A percentile compares a stretch with the other conserved stretches of the same genome.
Conservation (phyloP, 2,888 invertebrate genomes). For the Cataglyphis altisquamis region DNA sequence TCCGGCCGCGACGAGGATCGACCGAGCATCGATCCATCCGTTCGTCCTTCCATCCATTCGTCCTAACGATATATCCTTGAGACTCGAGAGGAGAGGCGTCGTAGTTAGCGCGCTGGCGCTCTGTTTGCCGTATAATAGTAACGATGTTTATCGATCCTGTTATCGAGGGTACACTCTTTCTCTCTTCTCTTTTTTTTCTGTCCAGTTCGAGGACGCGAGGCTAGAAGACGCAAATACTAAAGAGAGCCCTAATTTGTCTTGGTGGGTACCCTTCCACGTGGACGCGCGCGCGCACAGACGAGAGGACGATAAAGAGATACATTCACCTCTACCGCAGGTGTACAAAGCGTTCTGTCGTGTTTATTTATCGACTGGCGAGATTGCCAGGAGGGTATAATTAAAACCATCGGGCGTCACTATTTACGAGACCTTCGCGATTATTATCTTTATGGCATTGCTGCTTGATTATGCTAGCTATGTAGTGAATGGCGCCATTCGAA, state of each 20-base stretch:
- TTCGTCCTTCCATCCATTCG: conserved; percentile 45
- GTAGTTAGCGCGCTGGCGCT: conserved; percentile 77
- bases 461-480: conserved; percentile 22
- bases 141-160: conserved; percentile 84
- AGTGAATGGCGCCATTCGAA: conserved; percentile 6
- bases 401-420: conserved; percentile 23
- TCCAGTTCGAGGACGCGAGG: conserved; percentile 64
- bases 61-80: conserved; percentile 78
- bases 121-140: conserved; percentile 81
- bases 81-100: conserved; percentile 77
- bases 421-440: conserved; percentile 44
- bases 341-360: conserved; percentile 20
- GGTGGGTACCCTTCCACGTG: conserved; percentile 53
- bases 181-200: conserved; percentile 10
- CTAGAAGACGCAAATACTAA: conserved; percentile 70
- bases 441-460: conserved; percentile 52
- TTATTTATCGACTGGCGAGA: conserved; percentile 49
- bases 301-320: conserved; percentile 53
- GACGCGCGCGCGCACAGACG: conserved; percentile 2
- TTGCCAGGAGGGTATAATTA: conserved; percentile 43
- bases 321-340: conserved; percentile 52
- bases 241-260: conserved; percentile 62
- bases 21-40: conserved; percentile 65
- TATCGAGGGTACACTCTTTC: conserved; percentile 77
- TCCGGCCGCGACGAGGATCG: conserved; percentile 57